A percentile compares a stretch with the other conserved stretches of the same genome.
Conservation (phyloP, 2,113 vertebrate genomes). For the Pycnonotus jocosus region DNA sequence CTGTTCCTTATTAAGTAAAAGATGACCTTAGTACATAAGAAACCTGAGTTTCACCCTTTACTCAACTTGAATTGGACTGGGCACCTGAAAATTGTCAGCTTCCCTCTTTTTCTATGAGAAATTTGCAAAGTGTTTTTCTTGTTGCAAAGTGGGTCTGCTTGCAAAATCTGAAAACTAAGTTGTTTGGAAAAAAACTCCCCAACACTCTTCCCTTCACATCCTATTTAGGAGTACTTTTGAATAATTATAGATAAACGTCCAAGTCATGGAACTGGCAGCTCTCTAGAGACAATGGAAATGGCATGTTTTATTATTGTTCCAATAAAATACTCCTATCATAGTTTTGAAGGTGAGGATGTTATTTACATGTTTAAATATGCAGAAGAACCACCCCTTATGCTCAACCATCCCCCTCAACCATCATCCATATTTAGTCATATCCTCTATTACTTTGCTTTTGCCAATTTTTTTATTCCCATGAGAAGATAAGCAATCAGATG, state of each 20-base stretch:
- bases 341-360: background rate
- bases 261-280: background rate
- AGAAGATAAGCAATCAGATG: background rate
- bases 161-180: background rate
- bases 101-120: background rate
- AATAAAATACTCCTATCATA: background rate
- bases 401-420: rapidly evolving
- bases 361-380: background rate
- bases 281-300: background rate
- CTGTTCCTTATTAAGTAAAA: background rate
- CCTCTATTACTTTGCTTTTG: background rate
- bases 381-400: rapidly evolving
- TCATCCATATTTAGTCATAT: background rate
- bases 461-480: background rate
- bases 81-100: background rate
- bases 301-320: background rate
- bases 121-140: background rate
- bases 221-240: background rate
- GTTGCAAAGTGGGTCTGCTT: background rate
- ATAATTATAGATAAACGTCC: background rate
- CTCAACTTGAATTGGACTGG: background rate
- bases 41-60: background rate
- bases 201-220: background rate
- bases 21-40: background rate
- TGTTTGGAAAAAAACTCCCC: rapidly evolving